Evolutionary conservation across 2,113 vertebrate genomes (phyloP).

Genomic region (Microtus montanus): DNA sequence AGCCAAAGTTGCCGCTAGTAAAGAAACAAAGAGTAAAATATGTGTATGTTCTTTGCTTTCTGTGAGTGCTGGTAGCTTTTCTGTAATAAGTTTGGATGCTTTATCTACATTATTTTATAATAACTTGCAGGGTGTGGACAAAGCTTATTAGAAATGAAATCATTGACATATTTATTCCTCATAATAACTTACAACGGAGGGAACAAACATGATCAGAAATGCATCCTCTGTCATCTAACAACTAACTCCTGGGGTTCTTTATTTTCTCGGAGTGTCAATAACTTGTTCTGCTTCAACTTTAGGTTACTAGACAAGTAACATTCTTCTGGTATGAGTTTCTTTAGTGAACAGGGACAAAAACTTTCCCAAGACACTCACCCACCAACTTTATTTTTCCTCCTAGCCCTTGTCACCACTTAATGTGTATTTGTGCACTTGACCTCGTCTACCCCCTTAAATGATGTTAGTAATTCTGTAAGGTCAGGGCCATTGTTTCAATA

Average conservation of each 20-base stretch:
- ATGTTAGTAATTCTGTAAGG: not conserved
- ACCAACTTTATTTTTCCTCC: not conserved
- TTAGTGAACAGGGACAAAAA: not conserved
- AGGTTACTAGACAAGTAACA: not conserved
- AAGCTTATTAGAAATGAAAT: not conserved
- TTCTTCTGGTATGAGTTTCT: not conserved
- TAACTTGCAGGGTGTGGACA: not conserved
- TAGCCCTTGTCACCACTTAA: not conserved
- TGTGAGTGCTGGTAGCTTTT: not conserved
- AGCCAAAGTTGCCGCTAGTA: not conserved
- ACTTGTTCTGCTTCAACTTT: not conserved
- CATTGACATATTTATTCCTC: not conserved
- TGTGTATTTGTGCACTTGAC: not conserved
- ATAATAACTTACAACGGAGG: not conserved
- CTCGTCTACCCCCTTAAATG: not conserved
- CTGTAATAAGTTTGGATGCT: not conserved
- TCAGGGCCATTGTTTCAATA: not conserved
- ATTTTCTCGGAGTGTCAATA: not conserved
- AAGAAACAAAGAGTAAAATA: not conserved
- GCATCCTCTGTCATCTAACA: not conserved
- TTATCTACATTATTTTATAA: not conserved
- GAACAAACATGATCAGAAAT: not conserved
- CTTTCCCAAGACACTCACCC: fast-evolving
- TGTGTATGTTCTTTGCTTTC: not conserved
- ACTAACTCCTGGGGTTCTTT: not conserved